Evolutionary conservation across 2,113 vertebrate species (phyloP), one percentile per base, ranked within the genome.

Genomic region (Corydoras sp.): DNA sequence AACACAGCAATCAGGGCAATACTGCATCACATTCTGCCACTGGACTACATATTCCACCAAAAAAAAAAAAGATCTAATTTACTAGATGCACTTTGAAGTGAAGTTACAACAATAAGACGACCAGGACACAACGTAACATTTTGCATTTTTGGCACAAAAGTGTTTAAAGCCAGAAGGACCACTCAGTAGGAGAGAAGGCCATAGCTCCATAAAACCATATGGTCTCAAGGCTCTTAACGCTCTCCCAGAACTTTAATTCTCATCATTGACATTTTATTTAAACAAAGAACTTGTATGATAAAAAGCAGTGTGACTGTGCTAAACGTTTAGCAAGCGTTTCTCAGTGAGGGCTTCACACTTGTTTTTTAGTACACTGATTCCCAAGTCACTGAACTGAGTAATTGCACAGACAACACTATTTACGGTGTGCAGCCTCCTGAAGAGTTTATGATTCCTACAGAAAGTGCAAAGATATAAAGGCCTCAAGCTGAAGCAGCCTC

Each of bases 141-240:
- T 48, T 63, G 11, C 2, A 24, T 63, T 62, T 15, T 4, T 43
- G 60, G 35, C 35, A 24, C 18, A 43, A 43, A 43, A 35, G 56
- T 68, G 55, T 72, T 62, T n/a, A 60, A 66, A 72, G 69, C 59
- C 77, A 72, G 73, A 64, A 79, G 77, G 73, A 73, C 15, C 53
- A 56, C 66, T 59, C 77, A 59, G 62, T 65, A 11, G 71, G 77
- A 56, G 62, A 62, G 55, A 72, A 63, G 60, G 58, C 59, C 65
- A 54, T 29, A 43, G 72, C 62, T 51, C 58, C 64, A 63, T 61
- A 66, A 71, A 76, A 56, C 63, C 68, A 70, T 71, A 76, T 76
- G 56, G 62, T 15, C 13, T 12, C n/a, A 10, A 62, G 59, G 59
- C 15, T 18, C 31, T 48, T 49, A 71, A 18, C 30, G 29, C 30